Percentiles rank a stretch among this genome's conserved stretches.
Evolutionary conservation across 2,113 vertebrate species (phyloP).

Genomic region (Leiothrix lutea): DNA sequence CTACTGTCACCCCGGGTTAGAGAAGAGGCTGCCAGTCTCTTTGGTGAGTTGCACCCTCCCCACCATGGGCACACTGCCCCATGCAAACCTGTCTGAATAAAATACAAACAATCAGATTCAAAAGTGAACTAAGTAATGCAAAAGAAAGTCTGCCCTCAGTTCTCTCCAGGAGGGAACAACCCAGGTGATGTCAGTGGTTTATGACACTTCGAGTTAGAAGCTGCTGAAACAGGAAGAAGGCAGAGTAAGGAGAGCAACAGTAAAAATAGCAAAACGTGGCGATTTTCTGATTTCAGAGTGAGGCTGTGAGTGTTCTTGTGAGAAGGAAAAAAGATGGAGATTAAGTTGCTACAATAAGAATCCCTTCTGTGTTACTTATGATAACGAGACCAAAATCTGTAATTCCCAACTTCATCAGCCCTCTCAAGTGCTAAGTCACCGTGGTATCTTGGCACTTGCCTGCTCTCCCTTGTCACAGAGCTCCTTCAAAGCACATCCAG

Average conservation of each 20-base stretch:
- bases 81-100: neutral
- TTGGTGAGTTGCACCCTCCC: neutral
- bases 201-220: neutral
- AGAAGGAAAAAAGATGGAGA: neutral
- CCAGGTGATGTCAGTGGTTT: neutral
- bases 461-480: constrained; percentile 23
- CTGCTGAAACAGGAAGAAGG: neutral
- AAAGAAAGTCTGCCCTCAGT: neutral
- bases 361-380: neutral
- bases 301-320: neutral
- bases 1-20: neutral
- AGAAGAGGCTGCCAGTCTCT: neutral
- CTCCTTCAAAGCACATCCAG: constrained; percentile 14
- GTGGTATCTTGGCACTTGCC: neutral
- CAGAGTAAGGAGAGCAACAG: neutral
- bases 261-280: neutral
- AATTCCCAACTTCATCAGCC: neutral
- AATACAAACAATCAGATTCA: neutral
- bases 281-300: neutral
- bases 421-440: neutral
- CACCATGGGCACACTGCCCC: neutral
- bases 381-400: neutral
- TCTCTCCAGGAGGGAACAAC: neutral
- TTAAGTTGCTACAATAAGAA: neutral
- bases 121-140: neutral